These are phyloP conservation scores for Orgyia antiqua DNA, from an alignment of 2,888 invertebrate genomes.

Conservation along the genomic window DNA sequence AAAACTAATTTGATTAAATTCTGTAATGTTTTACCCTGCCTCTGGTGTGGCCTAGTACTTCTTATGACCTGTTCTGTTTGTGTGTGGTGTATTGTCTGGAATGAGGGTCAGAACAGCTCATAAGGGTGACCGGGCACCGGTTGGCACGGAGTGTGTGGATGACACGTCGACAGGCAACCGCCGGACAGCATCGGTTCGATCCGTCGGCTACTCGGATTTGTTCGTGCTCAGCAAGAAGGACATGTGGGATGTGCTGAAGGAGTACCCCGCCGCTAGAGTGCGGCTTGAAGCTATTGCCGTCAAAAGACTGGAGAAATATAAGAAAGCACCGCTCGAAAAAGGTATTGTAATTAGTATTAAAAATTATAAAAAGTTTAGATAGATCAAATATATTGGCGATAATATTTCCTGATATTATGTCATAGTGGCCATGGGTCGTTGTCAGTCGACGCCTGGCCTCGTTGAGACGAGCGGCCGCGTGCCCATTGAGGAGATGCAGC, in stretches of 20 bases:
- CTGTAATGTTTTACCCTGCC: conserved; percentile 35
- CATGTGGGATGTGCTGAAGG: conserved; percentile 99
- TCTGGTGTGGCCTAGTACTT: conserved; percentile 39
- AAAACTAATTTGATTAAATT: conserved; percentile 25
- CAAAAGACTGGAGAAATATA: conserved; percentile 97
- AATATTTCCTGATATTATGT: no score
- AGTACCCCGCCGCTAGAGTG: conserved; percentile 95
- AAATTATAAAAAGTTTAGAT: no score
- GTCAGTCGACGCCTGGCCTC: conserved; percentile 96
- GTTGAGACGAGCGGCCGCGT: conserved; percentile 95
- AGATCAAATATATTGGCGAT: no score
- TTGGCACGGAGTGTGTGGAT: conserved; percentile 78
- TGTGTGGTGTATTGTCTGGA: conserved; percentile 22
- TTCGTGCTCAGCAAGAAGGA: conserved; percentile 99
- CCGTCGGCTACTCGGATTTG: conserved; percentile 98
- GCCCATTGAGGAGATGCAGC: conserved; percentile 84
- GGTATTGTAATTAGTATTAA: conserved; percentile 70
- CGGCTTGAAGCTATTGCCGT: conserved; percentile 98
- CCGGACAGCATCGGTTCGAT: conserved; percentile 97
- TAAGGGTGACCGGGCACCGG: conserved; percentile 54
- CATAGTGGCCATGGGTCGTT: conserved; percentile 94
- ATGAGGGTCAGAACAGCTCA: conserved; percentile 41
- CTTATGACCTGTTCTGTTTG: conserved; percentile 40
- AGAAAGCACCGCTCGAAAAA: conserved; percentile 95
- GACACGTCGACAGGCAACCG: conserved; percentile 91